phyloP scores from a whole-genome alignment of 2,113 vertebrate species.

The Camelus bactrianus region DNA sequence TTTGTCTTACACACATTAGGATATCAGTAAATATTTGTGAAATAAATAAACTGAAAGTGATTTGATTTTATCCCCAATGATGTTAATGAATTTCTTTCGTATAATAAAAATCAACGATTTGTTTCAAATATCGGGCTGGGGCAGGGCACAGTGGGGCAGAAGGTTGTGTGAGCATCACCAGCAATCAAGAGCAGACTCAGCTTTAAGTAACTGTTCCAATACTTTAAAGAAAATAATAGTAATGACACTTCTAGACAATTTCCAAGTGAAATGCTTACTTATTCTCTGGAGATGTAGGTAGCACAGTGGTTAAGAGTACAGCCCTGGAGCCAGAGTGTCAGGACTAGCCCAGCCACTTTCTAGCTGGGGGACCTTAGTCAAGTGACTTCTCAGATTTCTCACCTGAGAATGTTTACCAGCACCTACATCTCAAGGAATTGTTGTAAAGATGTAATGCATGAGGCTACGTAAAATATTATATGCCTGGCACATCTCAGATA shows the following conservation, averaged over 20 bases:
- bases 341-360: background rate
- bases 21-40: conserved; percentile 45
- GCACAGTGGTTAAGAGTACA: background rate
- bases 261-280: conserved; percentile 49
- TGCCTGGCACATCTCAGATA: background rate
- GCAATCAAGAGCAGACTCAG: background rate
- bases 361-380: conserved; percentile 13
- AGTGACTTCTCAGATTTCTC: conserved; percentile 60
- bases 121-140: conserved; percentile 42
- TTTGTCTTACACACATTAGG: background rate
- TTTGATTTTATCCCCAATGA: background rate
- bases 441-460: conserved; percentile 12
- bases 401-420: conserved; percentile 57
- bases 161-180: conserved; percentile 21
- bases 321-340: background rate
- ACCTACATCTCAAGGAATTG: conserved; percentile 46
- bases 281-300: background rate
- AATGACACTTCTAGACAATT: conserved; percentile 19
- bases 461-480: conserved; percentile 32
- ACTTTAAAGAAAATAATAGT: conserved; percentile 51
- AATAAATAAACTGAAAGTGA: conserved; percentile 53
- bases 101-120: conserved; percentile 15
- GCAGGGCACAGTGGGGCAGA: background rate
- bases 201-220: conserved; percentile 37
- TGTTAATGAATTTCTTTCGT: conserved; percentile 35